Evolutionary conservation across 2,888 invertebrate species (phyloP), one percentile per base, ranked within the genome.

Genomic region (Eilema caniola): DNA sequence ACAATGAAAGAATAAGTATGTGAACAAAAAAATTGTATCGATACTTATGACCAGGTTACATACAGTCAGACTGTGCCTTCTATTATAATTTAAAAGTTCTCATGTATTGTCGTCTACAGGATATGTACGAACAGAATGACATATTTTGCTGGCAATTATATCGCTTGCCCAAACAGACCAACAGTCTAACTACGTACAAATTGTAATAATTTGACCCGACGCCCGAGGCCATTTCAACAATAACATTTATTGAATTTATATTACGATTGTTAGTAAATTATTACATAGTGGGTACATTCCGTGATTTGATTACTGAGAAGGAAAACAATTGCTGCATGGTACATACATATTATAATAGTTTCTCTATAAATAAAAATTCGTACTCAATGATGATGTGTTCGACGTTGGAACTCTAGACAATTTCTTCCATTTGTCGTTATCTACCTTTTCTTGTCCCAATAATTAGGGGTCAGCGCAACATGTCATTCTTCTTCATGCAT

Each of bases 251-350:
- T 53, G 47, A 53, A 53, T 64, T 47, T 53, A 47, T 47, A 41
- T 47, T 47, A 41, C 28, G n/a, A 20, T 63, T 64, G 47, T 28
- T 53, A 64, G n/a, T n/a, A n/a, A 7, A 31, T 64, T 53, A 53
- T 11, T 62, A 25, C 28, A 4, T 47, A 7, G 28, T 14, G 16
- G 25, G 20, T 47, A n/a, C 28, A n/a, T 28, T n/a, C n/a, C 12
- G n/a, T 53, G 28, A 64, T 64, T 63, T 14, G 53, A 64, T 53
- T 64, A 64, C 64, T 28, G 28, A 20, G n/a, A n/a, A 53, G n/a
- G 28, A 47, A 28, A 64, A 53, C 53, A n/a, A 53, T 53, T 53
- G n/a, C 53, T n/a, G 0, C 24, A 7, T 12, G 10, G 25, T 63
- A 63, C 41, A 47, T 63, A 41, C n/a, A n/a, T n/a, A n/a, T n/a